Conservation (phyloP, 2,888 invertebrate genomes). For the Ellobium chinense region DNA sequence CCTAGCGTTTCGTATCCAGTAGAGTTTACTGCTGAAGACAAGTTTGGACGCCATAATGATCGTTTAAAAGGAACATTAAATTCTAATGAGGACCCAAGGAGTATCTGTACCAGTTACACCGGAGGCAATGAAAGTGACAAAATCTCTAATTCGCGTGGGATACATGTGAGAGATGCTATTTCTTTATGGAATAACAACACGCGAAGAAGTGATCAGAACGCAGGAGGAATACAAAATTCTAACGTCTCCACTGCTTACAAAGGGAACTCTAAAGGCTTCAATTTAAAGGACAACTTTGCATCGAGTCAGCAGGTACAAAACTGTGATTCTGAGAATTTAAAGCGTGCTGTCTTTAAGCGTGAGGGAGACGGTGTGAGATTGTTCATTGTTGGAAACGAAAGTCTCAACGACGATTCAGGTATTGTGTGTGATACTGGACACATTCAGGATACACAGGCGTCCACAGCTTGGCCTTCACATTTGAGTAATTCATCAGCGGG, state of each 20-base stretch:
- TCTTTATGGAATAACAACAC: background rate
- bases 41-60: background rate
- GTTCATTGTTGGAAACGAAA: background rate
- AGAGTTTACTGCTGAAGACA: background rate
- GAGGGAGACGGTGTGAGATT: conserved; percentile 29
- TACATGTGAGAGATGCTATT: conserved; percentile 15
- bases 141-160: background rate
- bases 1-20: background rate
- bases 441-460: background rate
- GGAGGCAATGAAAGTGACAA: background rate
- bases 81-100: background rate
- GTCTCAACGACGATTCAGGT: background rate
- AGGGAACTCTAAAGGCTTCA: background rate
- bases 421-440: background rate
- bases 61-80: background rate
- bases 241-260: background rate
- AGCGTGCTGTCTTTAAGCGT: conserved; percentile 22
- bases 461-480: too few relatives aligned
- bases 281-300: background rate
- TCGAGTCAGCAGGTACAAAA: background rate
- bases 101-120: background rate
- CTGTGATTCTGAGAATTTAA: background rate
- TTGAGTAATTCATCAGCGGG: too few relatives aligned
- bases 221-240: background rate
- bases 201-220: background rate